phyloP scores from a whole-genome alignment of 2,113 vertebrate genomes.

The Campylomormyrus tamandua region DNA sequence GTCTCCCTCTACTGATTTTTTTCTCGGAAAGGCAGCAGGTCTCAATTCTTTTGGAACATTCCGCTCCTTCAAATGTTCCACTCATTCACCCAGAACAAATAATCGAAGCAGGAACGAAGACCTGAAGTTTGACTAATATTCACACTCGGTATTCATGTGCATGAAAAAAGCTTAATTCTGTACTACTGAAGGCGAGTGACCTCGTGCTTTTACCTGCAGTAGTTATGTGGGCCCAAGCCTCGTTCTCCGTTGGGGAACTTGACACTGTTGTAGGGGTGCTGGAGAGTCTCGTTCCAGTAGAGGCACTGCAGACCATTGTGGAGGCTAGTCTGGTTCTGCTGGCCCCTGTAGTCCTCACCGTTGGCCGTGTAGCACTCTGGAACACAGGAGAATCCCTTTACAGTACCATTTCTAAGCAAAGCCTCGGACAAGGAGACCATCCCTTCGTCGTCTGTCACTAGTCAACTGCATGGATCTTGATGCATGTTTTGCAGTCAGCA shows the following conservation, averaged over 20 bases:
- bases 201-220: constrained; percentile 74
- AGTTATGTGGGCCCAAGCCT: constrained; percentile 87
- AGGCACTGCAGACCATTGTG: constrained; percentile 85
- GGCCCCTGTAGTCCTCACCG: constrained; percentile 86
- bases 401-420: not conserved
- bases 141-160: not conserved
- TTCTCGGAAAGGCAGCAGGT: not conserved
- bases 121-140: not conserved
- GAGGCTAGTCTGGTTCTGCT: constrained; percentile 83
- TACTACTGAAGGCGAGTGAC: not conserved
- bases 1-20: not conserved
- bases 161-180: not conserved
- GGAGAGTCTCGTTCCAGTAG: constrained; percentile 94
- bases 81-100: not conserved
- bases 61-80: not conserved
- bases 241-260: constrained; percentile 91
- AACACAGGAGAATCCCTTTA: constrained; percentile 6
- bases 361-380: constrained; percentile 92
- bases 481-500: not conserved
- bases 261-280: constrained; percentile 90
- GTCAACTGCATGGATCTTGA: not conserved
- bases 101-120: not conserved
- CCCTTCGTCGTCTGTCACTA: not conserved
- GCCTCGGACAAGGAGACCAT: not conserved
- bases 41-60: not conserved